These are phyloP conservation scores for Bradypodion ventrale DNA, from an alignment of 2,797 vertebrate genomes.

Conservation along the genomic window DNA sequence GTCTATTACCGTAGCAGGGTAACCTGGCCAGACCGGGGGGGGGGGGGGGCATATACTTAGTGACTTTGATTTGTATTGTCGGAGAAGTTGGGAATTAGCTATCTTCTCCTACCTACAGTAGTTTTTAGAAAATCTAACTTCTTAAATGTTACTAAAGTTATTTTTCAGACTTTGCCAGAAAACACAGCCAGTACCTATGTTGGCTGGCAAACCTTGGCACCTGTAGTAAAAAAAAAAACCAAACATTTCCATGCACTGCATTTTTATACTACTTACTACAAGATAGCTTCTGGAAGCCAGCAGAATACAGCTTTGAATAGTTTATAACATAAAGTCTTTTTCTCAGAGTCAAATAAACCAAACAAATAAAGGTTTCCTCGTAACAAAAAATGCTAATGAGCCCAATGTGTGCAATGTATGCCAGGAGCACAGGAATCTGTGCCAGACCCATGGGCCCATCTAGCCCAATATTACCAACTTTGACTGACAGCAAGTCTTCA, in stretches of 20 bases:
- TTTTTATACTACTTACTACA: neutral
- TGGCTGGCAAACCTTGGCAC: too few relatives aligned
- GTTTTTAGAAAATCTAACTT: neutral
- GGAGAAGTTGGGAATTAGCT: neutral
- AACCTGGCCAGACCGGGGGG: too few relatives aligned
- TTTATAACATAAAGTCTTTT: neutral
- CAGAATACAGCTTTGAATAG: neutral
- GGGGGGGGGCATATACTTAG: too few relatives aligned
- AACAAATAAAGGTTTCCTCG: neutral
- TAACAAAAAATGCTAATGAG: neutral
- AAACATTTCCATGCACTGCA: too few relatives aligned
- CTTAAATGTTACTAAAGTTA: neutral
- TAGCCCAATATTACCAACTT: too few relatives aligned
- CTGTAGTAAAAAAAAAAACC: too few relatives aligned
- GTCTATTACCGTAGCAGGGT: too few relatives aligned
- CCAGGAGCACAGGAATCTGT: too few relatives aligned
- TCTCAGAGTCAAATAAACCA: neutral
- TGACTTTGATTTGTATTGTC: neutral
- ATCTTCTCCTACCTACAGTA: neutral
- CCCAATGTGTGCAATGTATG: neutral
- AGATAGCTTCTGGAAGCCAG: neutral
- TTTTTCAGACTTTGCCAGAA: too few relatives aligned
- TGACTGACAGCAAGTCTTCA: too few relatives aligned
- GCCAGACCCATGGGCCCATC: too few relatives aligned
- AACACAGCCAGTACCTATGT: too few relatives aligned